These are phyloP conservation scores for Tamandua tetradactyla DNA, from an alignment of 2,797 vertebrate genomes.

Conservation along the genomic window DNA sequence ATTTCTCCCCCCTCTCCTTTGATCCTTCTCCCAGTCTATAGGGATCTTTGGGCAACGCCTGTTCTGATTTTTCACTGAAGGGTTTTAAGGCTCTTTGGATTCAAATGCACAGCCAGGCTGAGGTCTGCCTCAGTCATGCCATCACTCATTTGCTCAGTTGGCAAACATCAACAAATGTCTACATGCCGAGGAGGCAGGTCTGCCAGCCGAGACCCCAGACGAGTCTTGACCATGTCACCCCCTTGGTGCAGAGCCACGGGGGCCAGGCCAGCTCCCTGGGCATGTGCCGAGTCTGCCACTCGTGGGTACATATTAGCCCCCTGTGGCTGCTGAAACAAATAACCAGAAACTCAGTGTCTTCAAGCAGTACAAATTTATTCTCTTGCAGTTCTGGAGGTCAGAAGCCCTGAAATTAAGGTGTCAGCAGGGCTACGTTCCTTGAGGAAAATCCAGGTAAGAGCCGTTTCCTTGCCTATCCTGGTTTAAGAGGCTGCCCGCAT, in stretches of 20 bases:
- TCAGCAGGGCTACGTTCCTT: too few relatives aligned
- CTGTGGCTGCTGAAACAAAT: background rate
- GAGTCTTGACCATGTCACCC: background rate
- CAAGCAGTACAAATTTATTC: too few relatives aligned
- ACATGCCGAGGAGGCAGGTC: background rate
- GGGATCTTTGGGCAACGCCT: too few relatives aligned
- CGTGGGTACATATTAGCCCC: rapidly evolving
- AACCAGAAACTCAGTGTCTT: background rate
- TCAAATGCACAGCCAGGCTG: background rate
- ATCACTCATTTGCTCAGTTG: rapidly evolving
- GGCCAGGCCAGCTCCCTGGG: background rate
- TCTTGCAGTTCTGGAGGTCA: too few relatives aligned
- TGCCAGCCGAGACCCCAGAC: background rate
- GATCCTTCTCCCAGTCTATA: too few relatives aligned
- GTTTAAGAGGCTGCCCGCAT: too few relatives aligned
- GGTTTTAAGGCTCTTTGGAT: background rate
- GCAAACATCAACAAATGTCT: background rate
- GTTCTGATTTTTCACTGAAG: too few relatives aligned
- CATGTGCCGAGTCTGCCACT: rapidly evolving
- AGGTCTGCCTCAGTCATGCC: too few relatives aligned
- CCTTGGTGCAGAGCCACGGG: background rate
- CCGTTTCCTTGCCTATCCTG: too few relatives aligned
- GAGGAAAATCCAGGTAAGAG: too few relatives aligned
- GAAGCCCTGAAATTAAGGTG: too few relatives aligned
- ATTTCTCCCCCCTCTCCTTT: too few relatives aligned